These are phyloP conservation scores for Fregata magnificens DNA, from an alignment of 2,113 vertebrate species.

Conservation along the genomic window DNA sequence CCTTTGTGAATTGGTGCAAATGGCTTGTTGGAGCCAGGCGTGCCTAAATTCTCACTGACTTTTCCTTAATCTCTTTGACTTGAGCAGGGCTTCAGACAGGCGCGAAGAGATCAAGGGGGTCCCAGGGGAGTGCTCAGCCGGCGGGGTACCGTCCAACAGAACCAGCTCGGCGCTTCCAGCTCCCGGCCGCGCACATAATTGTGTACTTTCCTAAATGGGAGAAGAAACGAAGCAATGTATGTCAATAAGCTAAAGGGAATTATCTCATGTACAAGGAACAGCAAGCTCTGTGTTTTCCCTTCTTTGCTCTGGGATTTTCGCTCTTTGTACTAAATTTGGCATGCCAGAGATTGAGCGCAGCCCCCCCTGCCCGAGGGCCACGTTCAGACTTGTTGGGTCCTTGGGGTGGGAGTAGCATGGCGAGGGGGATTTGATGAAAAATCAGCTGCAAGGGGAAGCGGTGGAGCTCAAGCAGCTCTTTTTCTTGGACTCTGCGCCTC, in stretches of 20 bases:
- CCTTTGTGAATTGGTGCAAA: constrained; percentile 58
- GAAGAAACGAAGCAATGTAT: neutral
- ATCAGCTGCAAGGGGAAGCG: neutral
- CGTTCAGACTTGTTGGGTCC: neutral
- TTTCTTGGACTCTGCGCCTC: neutral
- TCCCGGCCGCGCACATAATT: neutral
- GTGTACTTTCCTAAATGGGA: neutral
- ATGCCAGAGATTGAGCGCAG: neutral
- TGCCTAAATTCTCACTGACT: constrained; percentile 58
- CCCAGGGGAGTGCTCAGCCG: neutral
- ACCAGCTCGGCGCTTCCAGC: neutral
- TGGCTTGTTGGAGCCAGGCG: neutral
- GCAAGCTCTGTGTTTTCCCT: neutral
- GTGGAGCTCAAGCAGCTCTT: neutral
- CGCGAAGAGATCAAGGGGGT: constrained; percentile 5
- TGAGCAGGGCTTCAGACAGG: constrained; percentile 6
- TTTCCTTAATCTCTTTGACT: constrained; percentile 52
- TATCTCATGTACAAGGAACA: neutral
- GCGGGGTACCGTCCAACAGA: neutral
- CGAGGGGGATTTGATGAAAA: neutral
- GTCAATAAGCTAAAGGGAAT: neutral
- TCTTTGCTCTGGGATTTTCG: neutral
- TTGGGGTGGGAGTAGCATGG: neutral
- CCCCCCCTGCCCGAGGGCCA: neutral
- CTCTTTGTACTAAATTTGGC: neutral